Conservation (phyloP, 1,140 invertebrate species). For the Hylyphantes graminicola region DNA sequence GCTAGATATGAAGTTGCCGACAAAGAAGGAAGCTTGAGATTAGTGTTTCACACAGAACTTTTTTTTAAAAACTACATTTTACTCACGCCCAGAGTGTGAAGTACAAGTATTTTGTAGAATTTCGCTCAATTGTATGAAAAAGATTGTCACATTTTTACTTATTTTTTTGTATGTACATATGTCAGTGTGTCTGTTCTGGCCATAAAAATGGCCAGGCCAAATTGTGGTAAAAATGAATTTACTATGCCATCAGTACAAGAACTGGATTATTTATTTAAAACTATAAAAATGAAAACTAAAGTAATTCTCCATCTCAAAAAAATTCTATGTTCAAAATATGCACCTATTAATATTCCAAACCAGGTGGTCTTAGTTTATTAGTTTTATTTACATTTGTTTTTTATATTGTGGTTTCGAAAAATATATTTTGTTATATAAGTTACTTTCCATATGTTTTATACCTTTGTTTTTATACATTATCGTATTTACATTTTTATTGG, state of each 20-base stretch:
- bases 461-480: slow-evolving; percentile 35
- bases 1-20: slow-evolving; percentile 13
- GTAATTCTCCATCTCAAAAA: slow-evolving; percentile 36
- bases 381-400: slow-evolving; percentile 44
- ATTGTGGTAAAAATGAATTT: slow-evolving; percentile 58
- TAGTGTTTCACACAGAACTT: slow-evolving; percentile 42
- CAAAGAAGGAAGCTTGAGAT: slow-evolving; percentile 37
- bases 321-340: slow-evolving; percentile 23
- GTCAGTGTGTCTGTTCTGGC: slow-evolving; percentile 58
- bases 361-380: slow-evolving; percentile 46
- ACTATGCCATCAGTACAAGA: slow-evolving; percentile 56
- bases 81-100: slow-evolving; percentile 45
- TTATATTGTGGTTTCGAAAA: slow-evolving; percentile 9
- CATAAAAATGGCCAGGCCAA: slow-evolving; percentile 47
- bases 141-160: slow-evolving; percentile 60
- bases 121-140: slow-evolving; percentile 60
- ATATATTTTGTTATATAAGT: slow-evolving; percentile 6
- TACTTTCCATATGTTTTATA: slow-evolving; percentile 34
- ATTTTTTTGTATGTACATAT: slow-evolving; percentile 60
- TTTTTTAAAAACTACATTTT: slow-evolving; percentile 41
- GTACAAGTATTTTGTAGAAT: slow-evolving; percentile 60
- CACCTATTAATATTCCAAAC: slow-evolving; percentile 30
- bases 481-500: slow-evolving; percentile 2
- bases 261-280: slow-evolving; percentile 50
- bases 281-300: slow-evolving; percentile 31